These are phyloP conservation scores for Aquatica leii DNA, from an alignment of 2,888 invertebrate species.

Conservation along the genomic window DNA sequence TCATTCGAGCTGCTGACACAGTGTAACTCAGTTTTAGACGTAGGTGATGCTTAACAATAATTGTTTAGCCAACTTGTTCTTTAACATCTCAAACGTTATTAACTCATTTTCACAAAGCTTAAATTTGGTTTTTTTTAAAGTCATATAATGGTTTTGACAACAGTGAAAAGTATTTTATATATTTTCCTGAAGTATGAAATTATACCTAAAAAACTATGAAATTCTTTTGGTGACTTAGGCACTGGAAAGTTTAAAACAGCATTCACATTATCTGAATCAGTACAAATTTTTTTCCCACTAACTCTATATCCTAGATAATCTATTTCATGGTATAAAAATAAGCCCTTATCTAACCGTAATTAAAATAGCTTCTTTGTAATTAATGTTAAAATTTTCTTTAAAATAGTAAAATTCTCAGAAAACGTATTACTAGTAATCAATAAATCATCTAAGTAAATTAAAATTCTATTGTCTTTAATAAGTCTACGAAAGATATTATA, in stretches of 20 bases:
- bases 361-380: background rate
- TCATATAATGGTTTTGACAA: background rate
- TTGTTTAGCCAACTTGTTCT: no score
- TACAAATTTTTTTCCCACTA: background rate
- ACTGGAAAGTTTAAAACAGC: slow-evolving; percentile 3
- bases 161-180: background rate
- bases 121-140: background rate
- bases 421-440: background rate
- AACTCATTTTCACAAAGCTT: background rate
- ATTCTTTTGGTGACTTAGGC: background rate
- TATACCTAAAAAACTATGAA: slow-evolving; percentile 4
- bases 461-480: background rate
- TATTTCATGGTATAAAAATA: background rate
- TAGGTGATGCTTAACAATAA: no score
- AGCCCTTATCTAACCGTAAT: background rate
- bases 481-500: background rate
- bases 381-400: background rate
- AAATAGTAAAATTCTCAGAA: background rate
- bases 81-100: background rate
- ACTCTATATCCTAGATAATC: slow-evolving; percentile 6
- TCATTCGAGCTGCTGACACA: no score
- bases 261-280: background rate
- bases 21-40: no score
- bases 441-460: slow-evolving; percentile 4
- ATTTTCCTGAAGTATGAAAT: background rate